Evolutionary conservation across 2,113 vertebrate species (phyloP).

Genomic region (Tyrannus savana): DNA sequence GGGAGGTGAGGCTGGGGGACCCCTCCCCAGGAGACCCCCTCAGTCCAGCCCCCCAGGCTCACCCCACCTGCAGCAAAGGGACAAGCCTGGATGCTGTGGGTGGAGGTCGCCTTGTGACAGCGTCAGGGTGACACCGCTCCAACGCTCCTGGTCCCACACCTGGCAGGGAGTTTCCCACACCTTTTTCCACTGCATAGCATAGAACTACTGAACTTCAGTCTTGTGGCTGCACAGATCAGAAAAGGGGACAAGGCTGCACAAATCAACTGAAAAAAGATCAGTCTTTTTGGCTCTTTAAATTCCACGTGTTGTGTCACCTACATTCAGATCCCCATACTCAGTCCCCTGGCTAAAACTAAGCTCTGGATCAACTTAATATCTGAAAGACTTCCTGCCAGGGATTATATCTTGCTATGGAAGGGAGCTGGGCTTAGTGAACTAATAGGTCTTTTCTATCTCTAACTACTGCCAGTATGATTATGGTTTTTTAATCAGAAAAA

Average conservation of each 20-base stretch:
- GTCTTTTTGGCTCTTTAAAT: not conserved
- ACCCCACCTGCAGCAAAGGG: not conserved
- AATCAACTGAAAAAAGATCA: not conserved
- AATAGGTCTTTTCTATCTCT: conserved; percentile 60
- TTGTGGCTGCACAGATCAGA: accelerated
- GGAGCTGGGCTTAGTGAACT: conserved; percentile 43
- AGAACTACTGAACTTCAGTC: not conserved
- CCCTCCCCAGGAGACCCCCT: accelerated
- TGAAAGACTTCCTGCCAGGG: conserved; percentile 42
- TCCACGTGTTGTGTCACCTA: not conserved
- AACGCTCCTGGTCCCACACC: accelerated
- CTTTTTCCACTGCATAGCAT: accelerated
- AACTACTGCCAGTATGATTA: conserved; percentile 56
- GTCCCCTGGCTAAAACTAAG: conserved; percentile 18
- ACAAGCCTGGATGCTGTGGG: accelerated
- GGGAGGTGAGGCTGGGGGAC: accelerated
- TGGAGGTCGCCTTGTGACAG: accelerated
- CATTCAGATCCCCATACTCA: not conserved
- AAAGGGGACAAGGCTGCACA: not conserved
- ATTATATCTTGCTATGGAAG: conserved; percentile 29
- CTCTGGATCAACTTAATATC: conserved; percentile 35
- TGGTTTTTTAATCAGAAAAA: conserved; percentile 67
- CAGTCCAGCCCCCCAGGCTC: too few species aligned
- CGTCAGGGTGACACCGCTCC: accelerated
- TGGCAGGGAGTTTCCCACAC: not conserved